phyloP scores from a whole-genome alignment of 1,140 invertebrate genomes.

The Micrasema longulum region DNA sequence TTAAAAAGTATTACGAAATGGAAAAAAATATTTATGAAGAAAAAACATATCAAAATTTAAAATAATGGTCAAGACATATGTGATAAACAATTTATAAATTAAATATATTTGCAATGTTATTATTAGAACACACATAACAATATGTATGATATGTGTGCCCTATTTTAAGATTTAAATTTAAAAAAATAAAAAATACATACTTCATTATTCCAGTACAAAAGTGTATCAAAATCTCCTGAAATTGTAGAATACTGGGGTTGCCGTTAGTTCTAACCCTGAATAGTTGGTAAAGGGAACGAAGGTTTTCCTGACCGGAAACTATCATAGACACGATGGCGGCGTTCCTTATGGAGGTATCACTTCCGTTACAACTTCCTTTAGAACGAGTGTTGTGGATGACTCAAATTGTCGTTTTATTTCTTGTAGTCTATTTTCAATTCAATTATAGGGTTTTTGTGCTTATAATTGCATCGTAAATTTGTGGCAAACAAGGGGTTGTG shows the following conservation, averaged over 20 bases:
- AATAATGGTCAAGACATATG: too few species aligned
- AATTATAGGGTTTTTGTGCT: slow-evolving; percentile 39
- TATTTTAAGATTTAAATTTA: too few species aligned
- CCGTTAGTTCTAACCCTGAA: too few species aligned
- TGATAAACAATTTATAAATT: too few species aligned
- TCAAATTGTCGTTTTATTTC: slow-evolving; percentile 27
- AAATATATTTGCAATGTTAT: too few species aligned
- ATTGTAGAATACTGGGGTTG: not conserved
- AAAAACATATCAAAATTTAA: too few species aligned
- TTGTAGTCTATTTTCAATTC: slow-evolving; percentile 21
- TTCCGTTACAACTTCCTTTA: slow-evolving; percentile 33
- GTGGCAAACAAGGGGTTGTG: not conserved
- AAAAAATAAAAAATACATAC: too few species aligned
- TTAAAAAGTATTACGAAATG: too few species aligned
- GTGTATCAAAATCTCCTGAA: not conserved
- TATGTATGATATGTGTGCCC: too few species aligned
- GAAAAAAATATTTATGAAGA: too few species aligned
- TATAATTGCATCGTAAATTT: slow-evolving; percentile 52
- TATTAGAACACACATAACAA: too few species aligned
- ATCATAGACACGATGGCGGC: slow-evolving; percentile 41
- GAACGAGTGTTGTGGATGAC: slow-evolving; percentile 33
- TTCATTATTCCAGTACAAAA: too few species aligned
- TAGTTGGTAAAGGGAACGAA: slow-evolving; percentile 26
- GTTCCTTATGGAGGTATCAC: slow-evolving; percentile 40
- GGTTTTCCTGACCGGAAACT: slow-evolving; percentile 41